These are phyloP conservation scores for Bombus cullumanus DNA, from an alignment of 1,140 invertebrate species.

Conservation along the genomic window DNA sequence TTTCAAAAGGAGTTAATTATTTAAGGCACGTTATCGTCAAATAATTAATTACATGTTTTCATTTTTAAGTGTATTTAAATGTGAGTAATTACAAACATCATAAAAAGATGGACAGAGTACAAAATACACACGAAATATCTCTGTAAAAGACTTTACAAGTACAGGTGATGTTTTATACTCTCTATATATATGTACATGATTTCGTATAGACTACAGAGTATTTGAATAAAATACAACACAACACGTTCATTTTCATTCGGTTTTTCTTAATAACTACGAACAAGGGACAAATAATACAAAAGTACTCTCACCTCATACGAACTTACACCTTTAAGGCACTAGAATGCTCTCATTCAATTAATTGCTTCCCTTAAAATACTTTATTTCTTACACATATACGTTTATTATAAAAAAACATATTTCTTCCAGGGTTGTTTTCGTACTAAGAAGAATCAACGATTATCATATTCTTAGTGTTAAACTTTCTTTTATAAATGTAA, in stretches of 20 bases:
- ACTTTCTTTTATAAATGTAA: background rate
- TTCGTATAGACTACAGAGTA: conserved; percentile 3
- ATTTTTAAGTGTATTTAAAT: conserved; percentile 24
- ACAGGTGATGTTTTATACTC: background rate
- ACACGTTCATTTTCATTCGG: background rate
- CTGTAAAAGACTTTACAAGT: conserved; percentile 15
- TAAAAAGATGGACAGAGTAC: background rate
- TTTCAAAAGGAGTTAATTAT: conserved; percentile 10
- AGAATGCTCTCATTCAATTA: conserved; percentile 27
- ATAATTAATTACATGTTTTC: conserved; percentile 19
- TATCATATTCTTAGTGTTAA: background rate
- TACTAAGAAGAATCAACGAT: background rate
- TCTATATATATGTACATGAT: background rate
- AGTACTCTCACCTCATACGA: background rate
- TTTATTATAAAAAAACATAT: conserved; percentile 19
- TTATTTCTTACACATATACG: background rate
- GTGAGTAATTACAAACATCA: conserved; percentile 20
- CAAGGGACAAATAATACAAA: background rate
- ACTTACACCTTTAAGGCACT: conserved; percentile 37
- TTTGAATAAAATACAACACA: background rate
- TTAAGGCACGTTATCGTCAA: conserved; percentile 26
- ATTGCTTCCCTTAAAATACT: conserved; percentile 14
- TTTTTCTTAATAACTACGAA: background rate
- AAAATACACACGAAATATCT: conserved; percentile 11
- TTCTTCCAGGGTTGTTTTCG: background rate